Conservation (phyloP, 2,113 vertebrate genomes). For the Bos javanicus region DNA sequence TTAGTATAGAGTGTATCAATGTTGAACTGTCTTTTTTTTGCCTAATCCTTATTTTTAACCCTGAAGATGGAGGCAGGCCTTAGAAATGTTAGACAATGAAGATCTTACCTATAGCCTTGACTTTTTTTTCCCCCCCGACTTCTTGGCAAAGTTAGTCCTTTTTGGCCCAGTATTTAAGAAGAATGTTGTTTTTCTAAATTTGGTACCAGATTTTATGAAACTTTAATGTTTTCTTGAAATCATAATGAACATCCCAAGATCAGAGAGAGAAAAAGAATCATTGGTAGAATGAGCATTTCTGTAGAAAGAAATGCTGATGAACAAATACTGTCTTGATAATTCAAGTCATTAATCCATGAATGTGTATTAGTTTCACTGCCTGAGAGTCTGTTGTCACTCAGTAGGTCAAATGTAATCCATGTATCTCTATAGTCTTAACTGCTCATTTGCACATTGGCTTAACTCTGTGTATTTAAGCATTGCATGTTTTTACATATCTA, state of each 20-base stretch:
- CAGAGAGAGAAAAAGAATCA: not conserved
- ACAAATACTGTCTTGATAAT: conserved; percentile 20
- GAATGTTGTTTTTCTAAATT: not conserved
- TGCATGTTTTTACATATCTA: conserved; percentile 54
- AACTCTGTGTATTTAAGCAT: conserved; percentile 54
- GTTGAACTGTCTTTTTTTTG: not conserved
- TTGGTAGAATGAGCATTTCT: conserved; percentile 31
- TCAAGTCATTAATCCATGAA: conserved; percentile 23
- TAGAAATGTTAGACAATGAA: not conserved
- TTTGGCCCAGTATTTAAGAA: not conserved
- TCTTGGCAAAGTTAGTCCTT: not conserved
- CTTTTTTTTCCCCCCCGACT: too few species aligned
- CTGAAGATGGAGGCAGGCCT: not conserved
- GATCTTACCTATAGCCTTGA: not conserved
- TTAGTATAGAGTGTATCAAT: not conserved
- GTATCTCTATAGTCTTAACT: conserved; percentile 49
- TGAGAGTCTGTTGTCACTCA: conserved; percentile 44
- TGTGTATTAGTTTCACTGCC: conserved; percentile 7
- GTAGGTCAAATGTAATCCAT: conserved; percentile 51
- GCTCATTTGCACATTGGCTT: conserved; percentile 52
- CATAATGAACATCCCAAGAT: not conserved
- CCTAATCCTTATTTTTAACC: not conserved
- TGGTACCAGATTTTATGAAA: not conserved
- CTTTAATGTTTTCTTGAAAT: not conserved
- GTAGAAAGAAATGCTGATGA: not conserved